Percentiles rank a stretch among this genome's conserved stretches.
These are phyloP conservation scores for Poecilus cupreus DNA, from an alignment of 2,888 invertebrate genomes.

Conservation along the genomic window DNA sequence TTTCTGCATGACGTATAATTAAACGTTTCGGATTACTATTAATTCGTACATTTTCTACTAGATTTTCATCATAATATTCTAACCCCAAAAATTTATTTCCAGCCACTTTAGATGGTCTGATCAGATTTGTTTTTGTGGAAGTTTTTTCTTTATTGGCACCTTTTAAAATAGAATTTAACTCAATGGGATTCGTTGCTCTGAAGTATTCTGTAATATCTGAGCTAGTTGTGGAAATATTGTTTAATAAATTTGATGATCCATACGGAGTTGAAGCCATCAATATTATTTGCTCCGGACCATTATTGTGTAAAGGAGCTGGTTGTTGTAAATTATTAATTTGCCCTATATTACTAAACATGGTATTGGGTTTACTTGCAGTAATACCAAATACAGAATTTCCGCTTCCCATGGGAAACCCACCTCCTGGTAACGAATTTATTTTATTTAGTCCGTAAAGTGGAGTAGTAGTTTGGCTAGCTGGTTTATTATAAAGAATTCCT, in stretches of 20 bases:
- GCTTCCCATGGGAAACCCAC: constrained; percentile 70
- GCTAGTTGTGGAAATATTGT: constrained; percentile 73
- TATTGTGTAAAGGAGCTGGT: constrained; percentile 3
- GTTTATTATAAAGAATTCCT: constrained; percentile 62
- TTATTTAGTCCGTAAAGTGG: constrained; percentile 64
- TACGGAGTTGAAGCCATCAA: constrained; percentile 86
- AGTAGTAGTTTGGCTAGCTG: constrained; percentile 69
- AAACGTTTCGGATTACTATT: constrained; percentile 48
- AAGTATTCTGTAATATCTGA: constrained; percentile 10
- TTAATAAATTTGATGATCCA: constrained; percentile 90
- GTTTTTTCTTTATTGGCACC: constrained; percentile 44
- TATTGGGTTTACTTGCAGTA: constrained; percentile 72
- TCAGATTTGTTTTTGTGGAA: background rate
- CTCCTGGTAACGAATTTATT: background rate
- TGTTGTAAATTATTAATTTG: constrained; percentile 67
- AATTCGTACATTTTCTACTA: constrained; percentile 10
- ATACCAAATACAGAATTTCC: constrained; percentile 73
- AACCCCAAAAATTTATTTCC: constrained; percentile 27
- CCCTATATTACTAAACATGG: constrained; percentile 75
- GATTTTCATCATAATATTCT: constrained; percentile 26
- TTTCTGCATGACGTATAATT: background rate
- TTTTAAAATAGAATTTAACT: constrained; percentile 67
- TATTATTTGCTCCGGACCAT: constrained; percentile 77
- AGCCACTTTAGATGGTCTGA: background rate
- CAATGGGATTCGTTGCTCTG: constrained; percentile 68